phyloP scores from a whole-genome alignment of 2,888 invertebrate genomes.

The Nephrocerus scutellatus region DNA sequence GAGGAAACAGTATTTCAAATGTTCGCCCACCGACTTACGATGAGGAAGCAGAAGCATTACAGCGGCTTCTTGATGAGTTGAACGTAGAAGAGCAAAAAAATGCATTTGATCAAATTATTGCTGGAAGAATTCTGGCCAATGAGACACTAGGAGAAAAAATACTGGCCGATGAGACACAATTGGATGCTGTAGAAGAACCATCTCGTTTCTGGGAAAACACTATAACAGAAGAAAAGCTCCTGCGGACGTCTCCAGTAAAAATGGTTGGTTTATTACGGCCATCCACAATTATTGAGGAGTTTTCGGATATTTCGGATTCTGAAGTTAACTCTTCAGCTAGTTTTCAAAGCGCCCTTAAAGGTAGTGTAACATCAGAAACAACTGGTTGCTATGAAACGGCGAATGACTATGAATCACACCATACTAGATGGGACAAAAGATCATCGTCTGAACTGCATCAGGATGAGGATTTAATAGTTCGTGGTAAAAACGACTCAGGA shows the following conservation, averaged over 20 bases:
- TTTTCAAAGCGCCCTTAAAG: slow-evolving; percentile 31
- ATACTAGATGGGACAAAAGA: slow-evolving; percentile 16
- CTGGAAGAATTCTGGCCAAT: slow-evolving; percentile 19
- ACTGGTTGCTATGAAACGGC: slow-evolving; percentile 40
- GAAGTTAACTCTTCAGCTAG: slow-evolving; percentile 29
- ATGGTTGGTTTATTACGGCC: slow-evolving; percentile 43
- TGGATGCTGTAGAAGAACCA: slow-evolving; percentile 43
- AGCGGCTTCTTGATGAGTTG: slow-evolving; percentile 32
- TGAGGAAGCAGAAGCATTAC: slow-evolving; percentile 31
- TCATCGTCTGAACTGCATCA: not conserved
- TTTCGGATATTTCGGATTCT: slow-evolving; percentile 25
- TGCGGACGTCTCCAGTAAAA: slow-evolving; percentile 41
- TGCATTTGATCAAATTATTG: not conserved
- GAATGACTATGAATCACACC: slow-evolving; percentile 27
- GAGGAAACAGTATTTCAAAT: not conserved
- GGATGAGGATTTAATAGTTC: slow-evolving; percentile 9
- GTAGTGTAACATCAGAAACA: slow-evolving; percentile 17
- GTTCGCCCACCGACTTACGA: slow-evolving; percentile 20
- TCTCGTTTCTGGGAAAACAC: slow-evolving; percentile 43
- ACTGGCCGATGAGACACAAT: slow-evolving; percentile 33
- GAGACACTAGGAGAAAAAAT: slow-evolving; percentile 26
- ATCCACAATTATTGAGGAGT: slow-evolving; percentile 44
- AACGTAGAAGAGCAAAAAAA: slow-evolving; percentile 20
- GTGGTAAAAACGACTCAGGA: slow-evolving; percentile 18
- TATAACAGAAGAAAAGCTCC: slow-evolving; percentile 23